These are phyloP conservation scores for Zoanthus sociatus DNA, from an alignment of 92 coral and sea anemone genomes.

Conservation along the genomic window DNA sequence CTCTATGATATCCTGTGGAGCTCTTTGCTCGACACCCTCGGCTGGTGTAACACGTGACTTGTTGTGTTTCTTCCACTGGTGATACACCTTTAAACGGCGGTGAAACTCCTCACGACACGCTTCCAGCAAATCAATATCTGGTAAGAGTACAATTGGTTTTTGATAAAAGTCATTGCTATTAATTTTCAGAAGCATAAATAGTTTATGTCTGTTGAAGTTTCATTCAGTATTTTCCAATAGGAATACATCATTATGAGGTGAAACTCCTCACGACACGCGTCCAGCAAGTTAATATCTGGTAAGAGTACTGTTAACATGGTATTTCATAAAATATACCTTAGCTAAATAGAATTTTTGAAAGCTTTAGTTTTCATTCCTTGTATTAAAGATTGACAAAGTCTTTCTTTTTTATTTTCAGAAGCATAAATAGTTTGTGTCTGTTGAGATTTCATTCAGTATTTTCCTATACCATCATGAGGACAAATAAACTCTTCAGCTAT, in stretches of 20 bases:
- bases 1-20: slow-evolving; percentile 90
- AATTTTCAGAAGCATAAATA: too few species aligned
- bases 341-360: too few species aligned
- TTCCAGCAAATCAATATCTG: slow-evolving; percentile 94
- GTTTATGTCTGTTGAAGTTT: too few species aligned
- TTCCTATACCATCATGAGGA: too few species aligned
- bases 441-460: too few species aligned
- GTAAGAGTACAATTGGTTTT: not conserved
- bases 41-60: slow-evolving; percentile 82
- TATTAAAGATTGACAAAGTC: too few species aligned
- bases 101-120: slow-evolving; percentile 95
- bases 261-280: slow-evolving; percentile 90
- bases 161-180: not conserved
- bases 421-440: too few species aligned
- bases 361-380: too few species aligned
- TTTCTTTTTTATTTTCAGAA: too few species aligned
- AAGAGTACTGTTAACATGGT: not conserved
- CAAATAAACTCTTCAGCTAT: too few species aligned
- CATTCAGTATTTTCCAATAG: too few species aligned
- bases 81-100: slow-evolving; percentile 96
- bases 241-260: slow-evolving; percentile 45
- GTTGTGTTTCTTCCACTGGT: slow-evolving; percentile 98
- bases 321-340: too few species aligned
- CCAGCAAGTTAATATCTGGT: slow-evolving; percentile 92
- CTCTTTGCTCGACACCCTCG: slow-evolving; percentile 85